These are phyloP conservation scores for Campaea margaritaria DNA, from an alignment of 2,888 invertebrate genomes.

Conservation along the genomic window DNA sequence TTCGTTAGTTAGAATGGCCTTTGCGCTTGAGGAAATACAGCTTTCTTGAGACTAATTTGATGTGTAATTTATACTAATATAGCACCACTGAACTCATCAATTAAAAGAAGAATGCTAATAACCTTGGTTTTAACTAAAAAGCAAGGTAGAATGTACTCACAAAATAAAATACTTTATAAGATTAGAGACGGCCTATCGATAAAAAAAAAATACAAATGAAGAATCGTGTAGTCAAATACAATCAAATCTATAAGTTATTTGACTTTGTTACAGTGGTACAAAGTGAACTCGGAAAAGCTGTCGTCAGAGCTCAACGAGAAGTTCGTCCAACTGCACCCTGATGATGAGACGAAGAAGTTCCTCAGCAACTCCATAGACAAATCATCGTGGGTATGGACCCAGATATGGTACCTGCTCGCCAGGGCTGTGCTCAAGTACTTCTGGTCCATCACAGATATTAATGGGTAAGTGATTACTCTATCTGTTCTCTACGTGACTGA, in stretches of 20 bases:
- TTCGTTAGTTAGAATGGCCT: constrained; percentile 37
- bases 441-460: constrained; percentile 97
- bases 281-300: constrained; percentile 84
- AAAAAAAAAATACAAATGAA: not conserved
- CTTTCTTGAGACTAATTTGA: constrained; percentile 1
- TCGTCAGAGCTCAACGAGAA: constrained; percentile 82
- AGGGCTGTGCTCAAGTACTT: constrained; percentile 94
- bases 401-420: constrained; percentile 95
- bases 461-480: constrained; percentile 89
- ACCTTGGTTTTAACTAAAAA: too few species aligned
- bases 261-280: constrained; percentile 88
- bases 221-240: not conserved
- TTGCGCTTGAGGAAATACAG: constrained; percentile 25
- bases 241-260: not conserved
- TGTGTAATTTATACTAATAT: not conserved
- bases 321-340: constrained; percentile 88
- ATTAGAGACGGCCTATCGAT: too few species aligned
- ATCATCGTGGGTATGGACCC: constrained; percentile 94
- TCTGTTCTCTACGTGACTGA: constrained; percentile 5
- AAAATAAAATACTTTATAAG: too few species aligned
- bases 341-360: constrained; percentile 90
- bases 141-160: too few species aligned
- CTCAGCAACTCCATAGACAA: constrained; percentile 90
- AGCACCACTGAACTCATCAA: too few species aligned
- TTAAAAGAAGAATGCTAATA: too few species aligned